Evolutionary conservation across 1,140 invertebrate genomes (phyloP).

Genomic region (Trialeurodes vaporariorum): DNA sequence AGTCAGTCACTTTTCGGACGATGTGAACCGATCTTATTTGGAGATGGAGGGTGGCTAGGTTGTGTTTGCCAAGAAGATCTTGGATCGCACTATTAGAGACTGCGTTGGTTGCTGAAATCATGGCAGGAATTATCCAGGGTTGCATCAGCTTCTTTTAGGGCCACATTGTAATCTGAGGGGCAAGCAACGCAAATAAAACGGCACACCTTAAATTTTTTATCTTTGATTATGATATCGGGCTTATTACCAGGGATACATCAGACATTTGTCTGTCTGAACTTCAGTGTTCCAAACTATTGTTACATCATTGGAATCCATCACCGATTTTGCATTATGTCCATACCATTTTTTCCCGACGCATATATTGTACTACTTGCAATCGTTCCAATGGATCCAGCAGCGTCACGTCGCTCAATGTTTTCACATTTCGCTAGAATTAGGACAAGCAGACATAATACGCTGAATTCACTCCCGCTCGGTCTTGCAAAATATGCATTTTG

Average conservation of each 20-base stretch:
- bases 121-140: no score
- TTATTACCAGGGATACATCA: neutral
- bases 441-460: neutral
- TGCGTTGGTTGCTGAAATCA: no score
- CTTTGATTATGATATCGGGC: neutral
- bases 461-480: neutral
- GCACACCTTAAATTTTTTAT: neutral
- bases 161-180: neutral
- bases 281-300: neutral
- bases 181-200: neutral
- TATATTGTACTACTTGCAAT: neutral
- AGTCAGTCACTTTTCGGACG: no score
- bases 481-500: neutral
- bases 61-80: no score
- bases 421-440: neutral
- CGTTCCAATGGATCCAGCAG: neutral
- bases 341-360: neutral
- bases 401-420: neutral
- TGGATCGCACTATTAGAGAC: no score
- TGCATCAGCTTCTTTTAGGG: neutral
- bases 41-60: no score
- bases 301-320: neutral
- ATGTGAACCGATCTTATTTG: no score
- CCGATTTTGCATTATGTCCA: neutral
- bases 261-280: neutral